A percentile compares a stretch with the other conserved stretches of the same genome.
phyloP scores from a whole-genome alignment of 2,113 vertebrate genomes.

The Pluvianellus socialis region DNA sequence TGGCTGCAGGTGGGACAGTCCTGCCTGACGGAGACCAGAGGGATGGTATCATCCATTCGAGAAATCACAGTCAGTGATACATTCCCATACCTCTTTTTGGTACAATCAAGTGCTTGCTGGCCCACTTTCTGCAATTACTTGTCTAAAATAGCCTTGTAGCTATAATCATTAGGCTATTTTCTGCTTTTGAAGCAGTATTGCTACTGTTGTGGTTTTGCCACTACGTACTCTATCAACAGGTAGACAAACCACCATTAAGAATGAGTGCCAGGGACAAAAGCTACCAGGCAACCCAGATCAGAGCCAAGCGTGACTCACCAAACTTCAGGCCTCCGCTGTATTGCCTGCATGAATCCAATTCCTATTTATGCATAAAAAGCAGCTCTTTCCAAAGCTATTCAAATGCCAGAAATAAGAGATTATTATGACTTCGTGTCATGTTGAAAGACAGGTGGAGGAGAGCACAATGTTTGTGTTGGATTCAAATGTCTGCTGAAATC shows the following conservation, averaged over 20 bases:
- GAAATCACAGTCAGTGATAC: background rate
- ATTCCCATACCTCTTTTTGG: background rate
- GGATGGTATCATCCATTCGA: fast-evolving
- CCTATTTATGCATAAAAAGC: constrained; percentile 38
- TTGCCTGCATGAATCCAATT: background rate
- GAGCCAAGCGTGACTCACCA: background rate
- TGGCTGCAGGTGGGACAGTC: background rate
- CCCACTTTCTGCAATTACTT: background rate
- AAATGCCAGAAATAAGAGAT: constrained; percentile 49
- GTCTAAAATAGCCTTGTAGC: background rate
- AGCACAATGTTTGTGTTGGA: constrained; percentile 61
- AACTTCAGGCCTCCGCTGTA: background rate
- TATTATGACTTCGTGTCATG: constrained; percentile 61
- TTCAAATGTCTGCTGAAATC: constrained; percentile 51
- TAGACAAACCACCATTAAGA: background rate
- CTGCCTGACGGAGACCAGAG: background rate
- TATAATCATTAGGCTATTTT: background rate
- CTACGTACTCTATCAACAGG: background rate
- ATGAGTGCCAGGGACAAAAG: background rate
- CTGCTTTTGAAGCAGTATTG: background rate
- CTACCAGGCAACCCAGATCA: background rate
- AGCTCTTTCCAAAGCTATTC: constrained; percentile 41
- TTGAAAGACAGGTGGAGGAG: constrained; percentile 67
- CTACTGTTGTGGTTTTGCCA: background rate
- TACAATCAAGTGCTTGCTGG: background rate